phyloP scores from a whole-genome alignment of 2,113 vertebrate genomes.

The Furnarius figulus region DNA sequence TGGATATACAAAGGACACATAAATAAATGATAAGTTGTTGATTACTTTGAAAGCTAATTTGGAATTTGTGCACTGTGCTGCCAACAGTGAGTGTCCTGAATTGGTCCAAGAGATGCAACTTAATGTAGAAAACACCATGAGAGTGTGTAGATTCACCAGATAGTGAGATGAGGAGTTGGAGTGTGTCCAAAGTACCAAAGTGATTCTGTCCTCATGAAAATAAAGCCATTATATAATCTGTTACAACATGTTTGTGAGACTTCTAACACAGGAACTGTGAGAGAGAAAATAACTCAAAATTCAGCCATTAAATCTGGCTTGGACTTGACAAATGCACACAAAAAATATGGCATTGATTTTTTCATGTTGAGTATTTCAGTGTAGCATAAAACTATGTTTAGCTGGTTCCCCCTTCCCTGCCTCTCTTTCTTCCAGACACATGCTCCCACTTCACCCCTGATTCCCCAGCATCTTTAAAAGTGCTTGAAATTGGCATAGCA shows the following conservation, averaged over 20 bases:
- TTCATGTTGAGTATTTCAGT: neutral
- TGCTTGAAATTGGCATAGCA: neutral
- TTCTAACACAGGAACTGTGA: neutral
- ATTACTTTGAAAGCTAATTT: constrained; percentile 40
- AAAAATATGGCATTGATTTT: neutral
- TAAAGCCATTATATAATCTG: neutral
- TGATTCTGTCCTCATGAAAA: neutral
- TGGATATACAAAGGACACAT: constrained; percentile 13
- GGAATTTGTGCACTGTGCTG: neutral
- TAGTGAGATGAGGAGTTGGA: neutral
- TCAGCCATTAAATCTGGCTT: neutral
- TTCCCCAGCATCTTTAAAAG: neutral
- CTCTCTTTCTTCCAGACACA: neutral
- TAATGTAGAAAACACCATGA: neutral
- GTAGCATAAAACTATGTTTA: neutral
- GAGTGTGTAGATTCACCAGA: neutral
- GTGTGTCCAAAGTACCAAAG: neutral
- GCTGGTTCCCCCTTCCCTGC: neutral
- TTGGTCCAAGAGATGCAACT: neutral
- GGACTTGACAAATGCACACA: neutral
- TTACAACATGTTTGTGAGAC: neutral
- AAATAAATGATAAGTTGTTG: constrained; percentile 61
- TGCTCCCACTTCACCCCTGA: neutral
- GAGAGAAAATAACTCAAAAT: neutral
- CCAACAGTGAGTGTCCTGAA: neutral